Conservation (phyloP, 1,140 invertebrate genomes). For the Dendroctonus ponderosae region DNA sequence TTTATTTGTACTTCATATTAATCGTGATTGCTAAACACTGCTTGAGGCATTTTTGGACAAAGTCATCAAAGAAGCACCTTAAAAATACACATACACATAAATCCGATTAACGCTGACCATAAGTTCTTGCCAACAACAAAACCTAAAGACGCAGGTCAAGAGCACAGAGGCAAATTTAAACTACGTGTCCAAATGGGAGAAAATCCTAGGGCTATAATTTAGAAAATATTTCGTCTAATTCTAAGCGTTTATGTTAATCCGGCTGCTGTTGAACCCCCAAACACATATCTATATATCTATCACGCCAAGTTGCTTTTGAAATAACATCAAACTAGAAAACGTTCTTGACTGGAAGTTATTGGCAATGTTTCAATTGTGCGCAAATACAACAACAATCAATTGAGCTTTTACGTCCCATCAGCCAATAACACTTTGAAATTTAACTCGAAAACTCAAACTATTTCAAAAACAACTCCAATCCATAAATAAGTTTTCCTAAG, state of each 20-base stretch:
- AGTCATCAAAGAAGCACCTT: not conserved
- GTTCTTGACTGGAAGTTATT: too few species aligned
- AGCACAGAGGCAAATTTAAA: constrained; percentile 11
- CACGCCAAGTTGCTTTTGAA: not conserved
- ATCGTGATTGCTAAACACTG: not conserved
- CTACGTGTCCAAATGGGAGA: constrained; percentile 9
- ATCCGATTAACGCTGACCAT: constrained; percentile 23
- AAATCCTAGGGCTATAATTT: constrained; percentile 3
- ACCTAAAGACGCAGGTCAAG: constrained; percentile 26
- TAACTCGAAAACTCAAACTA: too few species aligned
- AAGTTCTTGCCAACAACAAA: constrained; percentile 23
- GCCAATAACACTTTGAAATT: too few species aligned
- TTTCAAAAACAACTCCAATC: not conserved
- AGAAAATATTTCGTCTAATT: constrained; percentile 8
- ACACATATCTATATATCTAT: too few species aligned
- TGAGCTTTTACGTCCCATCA: too few species aligned
- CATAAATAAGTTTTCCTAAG: constrained; percentile 5
- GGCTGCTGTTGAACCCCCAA: too few species aligned
- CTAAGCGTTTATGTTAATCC: not conserved
- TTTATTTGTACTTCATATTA: not conserved
- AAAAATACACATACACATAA: constrained; percentile 28
- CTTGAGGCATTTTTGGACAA: not conserved
- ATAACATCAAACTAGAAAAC: not conserved
- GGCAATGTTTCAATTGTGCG: too few species aligned
- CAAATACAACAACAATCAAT: too few species aligned